phyloP scores from a whole-genome alignment of 2,888 invertebrate genomes.

The Lepidonotus clava region DNA sequence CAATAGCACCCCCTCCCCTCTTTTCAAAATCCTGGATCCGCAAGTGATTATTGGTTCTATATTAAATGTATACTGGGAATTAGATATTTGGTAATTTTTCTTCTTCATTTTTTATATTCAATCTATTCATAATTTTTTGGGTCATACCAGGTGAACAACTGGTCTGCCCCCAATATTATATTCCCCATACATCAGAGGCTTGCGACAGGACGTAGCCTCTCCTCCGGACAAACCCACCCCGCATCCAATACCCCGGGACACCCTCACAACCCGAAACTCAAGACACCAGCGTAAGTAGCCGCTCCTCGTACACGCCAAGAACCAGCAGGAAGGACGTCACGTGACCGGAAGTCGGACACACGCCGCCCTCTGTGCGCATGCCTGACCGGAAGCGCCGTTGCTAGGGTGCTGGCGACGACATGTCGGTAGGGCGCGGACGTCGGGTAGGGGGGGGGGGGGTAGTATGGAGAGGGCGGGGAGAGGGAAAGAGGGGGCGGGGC shows the following conservation, averaged over 20 bases:
- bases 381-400: neutral
- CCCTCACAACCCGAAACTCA: neutral
- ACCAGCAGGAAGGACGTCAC: neutral
- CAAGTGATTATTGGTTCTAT: too few relatives aligned
- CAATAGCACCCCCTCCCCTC: too few relatives aligned
- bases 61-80: too few relatives aligned
- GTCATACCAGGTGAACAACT: too few relatives aligned
- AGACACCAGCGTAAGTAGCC: slow-evolving; percentile 11
- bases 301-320: neutral
- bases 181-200: too few relatives aligned
- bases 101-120: too few relatives aligned
- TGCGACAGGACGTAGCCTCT: too few relatives aligned
- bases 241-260: neutral
- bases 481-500: neutral
- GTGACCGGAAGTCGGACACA: slow-evolving; percentile 11
- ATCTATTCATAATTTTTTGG: too few relatives aligned
- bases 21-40: too few relatives aligned
- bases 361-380: slow-evolving; percentile 1
- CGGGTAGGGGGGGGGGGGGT: neutral
- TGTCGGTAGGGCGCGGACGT: neutral
- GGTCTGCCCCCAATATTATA: too few relatives aligned
- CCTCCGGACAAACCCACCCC: neutral
- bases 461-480: neutral
- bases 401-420: neutral
- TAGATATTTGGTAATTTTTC: too few relatives aligned